Evolutionary conservation across 2,888 invertebrate species (phyloP), one percentile per base, ranked within the genome.

Genomic region (Ferrisia virgata): DNA sequence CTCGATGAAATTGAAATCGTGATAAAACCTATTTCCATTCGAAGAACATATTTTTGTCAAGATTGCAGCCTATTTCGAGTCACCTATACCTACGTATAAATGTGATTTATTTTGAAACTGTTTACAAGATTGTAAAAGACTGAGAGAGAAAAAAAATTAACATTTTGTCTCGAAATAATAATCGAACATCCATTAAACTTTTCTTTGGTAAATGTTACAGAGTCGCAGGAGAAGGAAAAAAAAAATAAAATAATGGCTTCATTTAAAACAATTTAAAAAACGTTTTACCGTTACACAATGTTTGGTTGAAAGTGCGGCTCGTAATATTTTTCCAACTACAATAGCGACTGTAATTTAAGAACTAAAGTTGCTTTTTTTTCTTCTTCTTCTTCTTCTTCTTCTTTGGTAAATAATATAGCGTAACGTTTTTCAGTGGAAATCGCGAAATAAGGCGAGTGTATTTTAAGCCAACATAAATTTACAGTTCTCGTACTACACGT

Each of bases 201-300:
- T 64, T 25, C n/a, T 33, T 72, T 72, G 31, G 8, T 25, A 9
- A 58, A 18, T 58, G 18, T 22, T 58, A 2, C 31, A n/a, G 25
- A 33, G 8, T 72, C 6, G 72, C 33, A 28, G 33, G 58, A 28
- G 28, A 18, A 31, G 31, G 31, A n/a, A n/a, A 5, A 33, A 72
- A 31, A 69, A 69, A n/a, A n/a, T n/a, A 33, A 72, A 33, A 72
- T 33, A 72, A 72, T 72, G 72, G 31, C 72, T 72, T 72, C 72
- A 72, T 72, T 72, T 72, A 72, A 72, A 72, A 72, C 72, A 72
- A 72, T 72, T 72, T 72, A 72, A 72, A 72, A 72, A 72, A 72
- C 72, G 72, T 72, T 72, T 72, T 72, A 72, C 72, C 72, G 5
- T 72, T 64, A 64, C 58, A 64, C 25, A 64, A 64, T 64, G 58